Evolutionary conservation across 2,113 vertebrate genomes (phyloP).

Genomic region (Pterocles orientalis): DNA sequence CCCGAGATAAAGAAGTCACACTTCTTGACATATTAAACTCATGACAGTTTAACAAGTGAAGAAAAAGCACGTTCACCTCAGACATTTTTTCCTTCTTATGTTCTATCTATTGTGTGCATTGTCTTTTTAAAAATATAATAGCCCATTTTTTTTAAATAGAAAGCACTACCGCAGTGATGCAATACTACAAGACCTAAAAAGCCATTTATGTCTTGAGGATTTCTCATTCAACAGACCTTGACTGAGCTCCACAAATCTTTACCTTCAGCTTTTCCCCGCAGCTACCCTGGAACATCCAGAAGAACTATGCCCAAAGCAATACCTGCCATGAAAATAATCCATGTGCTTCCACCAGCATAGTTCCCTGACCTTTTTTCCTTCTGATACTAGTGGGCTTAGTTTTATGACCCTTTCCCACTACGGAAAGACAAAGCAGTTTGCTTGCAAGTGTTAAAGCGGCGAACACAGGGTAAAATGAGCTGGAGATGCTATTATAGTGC

Average conservation of each 20-base stretch:
- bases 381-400: not conserved
- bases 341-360: not conserved
- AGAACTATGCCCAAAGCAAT: not conserved
- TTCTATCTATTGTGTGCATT: accelerated
- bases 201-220: not conserved
- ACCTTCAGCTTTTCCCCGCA: not conserved
- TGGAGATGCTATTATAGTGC: too few relatives aligned
- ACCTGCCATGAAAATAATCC: not conserved
- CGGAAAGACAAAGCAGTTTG: not conserved
- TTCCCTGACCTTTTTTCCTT: not conserved
- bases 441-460: not conserved
- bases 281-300: not conserved
- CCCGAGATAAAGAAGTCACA: not conserved
- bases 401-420: not conserved
- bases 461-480: accelerated
- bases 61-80: not conserved
- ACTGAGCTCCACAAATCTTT: not conserved
- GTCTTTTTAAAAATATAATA: not conserved
- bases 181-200: not conserved
- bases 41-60: not conserved
- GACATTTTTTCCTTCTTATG: not conserved
- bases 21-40: not conserved
- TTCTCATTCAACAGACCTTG: not conserved
- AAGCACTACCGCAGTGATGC: not conserved
- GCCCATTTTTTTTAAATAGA: not conserved